Evolutionary conservation across 2,888 invertebrate species (phyloP).

Genomic region (Onthophagus sagittarius): DNA sequence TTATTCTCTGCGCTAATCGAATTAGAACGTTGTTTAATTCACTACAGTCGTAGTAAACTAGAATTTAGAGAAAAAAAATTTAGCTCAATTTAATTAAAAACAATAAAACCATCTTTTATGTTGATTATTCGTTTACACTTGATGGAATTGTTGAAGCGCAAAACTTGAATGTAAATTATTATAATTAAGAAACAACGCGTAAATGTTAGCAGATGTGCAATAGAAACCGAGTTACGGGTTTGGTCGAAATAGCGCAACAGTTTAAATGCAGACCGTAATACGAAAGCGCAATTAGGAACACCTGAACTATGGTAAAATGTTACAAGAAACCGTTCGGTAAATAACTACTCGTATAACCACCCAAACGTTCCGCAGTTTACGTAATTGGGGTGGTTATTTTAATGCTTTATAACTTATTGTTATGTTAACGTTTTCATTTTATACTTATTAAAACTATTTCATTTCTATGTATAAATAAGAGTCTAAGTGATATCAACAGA

Average conservation of each 20-base stretch:
- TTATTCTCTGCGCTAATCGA: not conserved
- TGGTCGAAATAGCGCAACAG: not conserved
- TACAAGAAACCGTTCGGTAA: not conserved
- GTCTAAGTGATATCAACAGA: too few relatives aligned
- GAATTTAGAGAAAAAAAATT: too few relatives aligned
- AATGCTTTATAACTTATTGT: not conserved
- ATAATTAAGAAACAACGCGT: not conserved
- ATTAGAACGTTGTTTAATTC: not conserved
- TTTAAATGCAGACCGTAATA: not conserved
- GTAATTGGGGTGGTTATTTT: not conserved
- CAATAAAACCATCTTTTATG: not conserved
- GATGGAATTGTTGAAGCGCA: not conserved
- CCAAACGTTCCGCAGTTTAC: not conserved
- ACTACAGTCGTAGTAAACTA: not conserved
- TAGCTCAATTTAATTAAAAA: not conserved
- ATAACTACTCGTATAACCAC: not conserved
- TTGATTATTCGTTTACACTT: not conserved
- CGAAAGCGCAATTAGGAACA: not conserved
- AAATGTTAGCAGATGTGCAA: not conserved
- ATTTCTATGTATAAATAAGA: too few relatives aligned
- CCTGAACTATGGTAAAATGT: not conserved
- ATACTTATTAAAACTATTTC: too few relatives aligned
- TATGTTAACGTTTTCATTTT: not conserved
- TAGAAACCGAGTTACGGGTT: not conserved
- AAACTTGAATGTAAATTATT: not conserved